phyloP scores from a whole-genome alignment of 2,113 vertebrate species.

The Nansenia antarctica region DNA sequence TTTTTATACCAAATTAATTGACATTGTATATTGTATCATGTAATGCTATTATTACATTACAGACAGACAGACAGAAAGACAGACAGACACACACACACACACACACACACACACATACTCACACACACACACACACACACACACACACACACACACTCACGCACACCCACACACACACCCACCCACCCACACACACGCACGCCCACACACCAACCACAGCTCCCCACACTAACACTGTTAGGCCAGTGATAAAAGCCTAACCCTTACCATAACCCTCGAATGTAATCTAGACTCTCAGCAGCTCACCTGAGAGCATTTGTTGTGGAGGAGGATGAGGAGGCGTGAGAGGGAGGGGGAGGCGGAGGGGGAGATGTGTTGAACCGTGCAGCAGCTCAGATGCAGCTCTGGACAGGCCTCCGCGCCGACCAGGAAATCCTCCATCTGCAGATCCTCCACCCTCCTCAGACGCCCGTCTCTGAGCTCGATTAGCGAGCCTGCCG shows the following conservation, averaged over 20 bases:
- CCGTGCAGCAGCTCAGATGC: conserved; percentile 72
- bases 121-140: too few species aligned
- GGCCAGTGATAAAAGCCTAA: too few species aligned
- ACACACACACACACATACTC: too few species aligned
- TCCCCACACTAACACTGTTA: neutral
- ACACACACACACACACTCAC: too few species aligned
- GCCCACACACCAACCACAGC: too few species aligned
- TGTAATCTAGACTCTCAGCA: neutral
- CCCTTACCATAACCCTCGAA: neutral
- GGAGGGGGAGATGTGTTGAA: conserved; percentile 65
- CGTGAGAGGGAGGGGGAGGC: conserved; percentile 57
- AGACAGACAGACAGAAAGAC: conserved; percentile 6
- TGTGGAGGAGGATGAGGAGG: conserved; percentile 71
- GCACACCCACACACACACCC: too few species aligned
- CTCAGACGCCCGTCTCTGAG: conserved; percentile 70
- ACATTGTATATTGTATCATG: too few species aligned
- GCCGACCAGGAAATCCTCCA: conserved; percentile 74
- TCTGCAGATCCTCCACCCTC: conserved; percentile 74
- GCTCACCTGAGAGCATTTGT: conserved; percentile 71
- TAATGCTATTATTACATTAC: too few species aligned
- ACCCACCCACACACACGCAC: too few species aligned
- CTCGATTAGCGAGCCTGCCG: conserved; percentile 75
- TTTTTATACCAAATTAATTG: too few species aligned
- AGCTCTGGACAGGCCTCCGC: conserved; percentile 70
- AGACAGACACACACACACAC: too few species aligned